These are phyloP conservation scores for Drosophila longiperda DNA, from an alignment of 2,888 invertebrate genomes.

Conservation along the genomic window DNA sequence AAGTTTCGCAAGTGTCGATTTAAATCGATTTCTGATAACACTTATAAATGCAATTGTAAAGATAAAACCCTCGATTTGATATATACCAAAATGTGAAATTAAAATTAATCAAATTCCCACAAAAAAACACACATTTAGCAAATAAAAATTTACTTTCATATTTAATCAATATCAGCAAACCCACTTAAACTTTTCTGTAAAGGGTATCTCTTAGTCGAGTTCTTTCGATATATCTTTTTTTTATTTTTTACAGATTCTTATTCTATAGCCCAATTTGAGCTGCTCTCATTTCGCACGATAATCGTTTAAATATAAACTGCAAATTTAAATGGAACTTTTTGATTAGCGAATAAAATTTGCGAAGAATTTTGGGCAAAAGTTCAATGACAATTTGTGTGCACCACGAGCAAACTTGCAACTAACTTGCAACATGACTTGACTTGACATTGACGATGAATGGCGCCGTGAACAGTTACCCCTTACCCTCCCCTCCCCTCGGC, in stretches of 20 bases:
- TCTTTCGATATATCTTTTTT: neutral
- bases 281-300: constrained; percentile 20
- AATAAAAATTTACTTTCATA: neutral
- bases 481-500: neutral
- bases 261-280: neutral
- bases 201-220: neutral
- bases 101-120: neutral
- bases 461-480: constrained; percentile 74
- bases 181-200: neutral
- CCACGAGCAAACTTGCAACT: constrained; percentile 1
- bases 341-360: constrained; percentile 14
- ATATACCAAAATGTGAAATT: neutral
- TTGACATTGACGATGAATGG: constrained; percentile 80
- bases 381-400: constrained; percentile 49
- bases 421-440: constrained; percentile 9
- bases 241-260: neutral
- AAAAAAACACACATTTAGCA: neutral
- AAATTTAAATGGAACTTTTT: constrained; percentile 10
- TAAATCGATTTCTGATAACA: neutral
- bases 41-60: too few species aligned
- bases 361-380: constrained; percentile 38
- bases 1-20: neutral
- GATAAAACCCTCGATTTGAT: neutral
- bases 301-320: constrained; percentile 20
- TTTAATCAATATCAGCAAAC: neutral